Evolutionary conservation across 2,888 invertebrate genomes (phyloP), one percentile per base, ranked within the genome.

Genomic region (Sycophila texana): DNA sequence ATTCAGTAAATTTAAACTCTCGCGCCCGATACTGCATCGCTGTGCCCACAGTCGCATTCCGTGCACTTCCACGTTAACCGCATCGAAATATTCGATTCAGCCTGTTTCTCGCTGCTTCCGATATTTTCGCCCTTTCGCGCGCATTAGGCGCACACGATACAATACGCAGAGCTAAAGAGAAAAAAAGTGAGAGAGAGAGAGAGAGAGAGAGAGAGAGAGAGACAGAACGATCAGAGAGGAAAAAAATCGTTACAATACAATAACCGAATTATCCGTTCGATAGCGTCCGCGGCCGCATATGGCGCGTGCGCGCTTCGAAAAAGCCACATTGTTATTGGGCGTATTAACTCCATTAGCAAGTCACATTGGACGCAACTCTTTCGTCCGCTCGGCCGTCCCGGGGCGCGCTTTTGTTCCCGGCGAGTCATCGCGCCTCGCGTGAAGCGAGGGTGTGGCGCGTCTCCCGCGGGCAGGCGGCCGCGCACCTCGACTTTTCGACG

Each of bases 391-490:
- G 60, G 16, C 61, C 22, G 58, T 66, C 55, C 26, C 10, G 58
- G 58, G 13, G 26, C 20, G 2, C 2, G 18, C 39, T 39, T 14
- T 39, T 66, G 78, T 81, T 82, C 76, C 77, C 77, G 81, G 71
- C 83, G 83, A 85, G 80, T 84, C 84, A 84, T 85, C 83, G 84
- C 82, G 79, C 51, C 18, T 83, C 85, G 86, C 84, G 84, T 82
- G 84, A 84, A 84, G 83, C 83, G 84, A 83, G 83, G 86, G 87
- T 83, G 87, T 83, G 86, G 85, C 77, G 79, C 78, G 51, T 73
- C 72, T 58, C 73, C 75, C 60, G 65, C 57, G 79, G 26, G 26
- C 26, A 26, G 26, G 26, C 26, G 3, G 26, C 1, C 65, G 55
- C 16, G 13, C 14, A 51, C 74, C 53, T 68, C 73, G 78, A 49